Base-by-base conservation (phyloP, 2,888 invertebrate species). In the Torymus texanus region DNA sequence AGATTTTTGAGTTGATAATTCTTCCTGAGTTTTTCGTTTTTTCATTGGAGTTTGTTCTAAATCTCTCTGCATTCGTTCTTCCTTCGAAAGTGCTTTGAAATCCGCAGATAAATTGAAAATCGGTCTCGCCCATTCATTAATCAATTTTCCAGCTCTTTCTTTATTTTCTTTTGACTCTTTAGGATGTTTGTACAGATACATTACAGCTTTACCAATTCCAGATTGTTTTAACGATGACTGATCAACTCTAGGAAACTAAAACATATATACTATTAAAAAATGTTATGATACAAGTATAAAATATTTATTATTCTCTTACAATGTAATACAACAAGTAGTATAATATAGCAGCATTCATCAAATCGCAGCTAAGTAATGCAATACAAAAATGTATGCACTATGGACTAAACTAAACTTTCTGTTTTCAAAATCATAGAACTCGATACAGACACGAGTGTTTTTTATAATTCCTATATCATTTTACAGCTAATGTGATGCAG, bases 141-240 rank as follows among this genome's bases (percentile, higher is more conserved):
- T 98, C 83, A 99, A 93, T 83, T 96, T 94, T 0, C 97, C 97
- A 81, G 98, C 98, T 74, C 95, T 93, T 88, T 96, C 96, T 87
- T 95, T 95, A 91, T 99, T 99, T 79, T 94, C 93, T 90, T 97
- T 97, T 0, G 97, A 96, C 92, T 99, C 99, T 90, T 95, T 96
- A 0, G 99, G 99, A 91, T 99, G 99, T 90, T 99, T 99, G 91
- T 97, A 99, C 72, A 99, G 92, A 91, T 99, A 98, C 99, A 99
- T 99, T 0, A 99, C 97, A 61, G 99, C 99, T 91, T 99, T 99
- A 76, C 99, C 99, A 84, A 99, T 97, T 41, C 98, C 98, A 10
- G 98, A 98, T 88, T 97, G 97, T 90, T 98, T 98, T 84, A 99
- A 92, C 78, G 96, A 95, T 61, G 95, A 94, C 89, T 97, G 96